Evolutionary conservation across 2,797 vertebrate species (phyloP), one percentile per base, ranked within the genome.

Genomic region (Coregonus suidteri): DNA sequence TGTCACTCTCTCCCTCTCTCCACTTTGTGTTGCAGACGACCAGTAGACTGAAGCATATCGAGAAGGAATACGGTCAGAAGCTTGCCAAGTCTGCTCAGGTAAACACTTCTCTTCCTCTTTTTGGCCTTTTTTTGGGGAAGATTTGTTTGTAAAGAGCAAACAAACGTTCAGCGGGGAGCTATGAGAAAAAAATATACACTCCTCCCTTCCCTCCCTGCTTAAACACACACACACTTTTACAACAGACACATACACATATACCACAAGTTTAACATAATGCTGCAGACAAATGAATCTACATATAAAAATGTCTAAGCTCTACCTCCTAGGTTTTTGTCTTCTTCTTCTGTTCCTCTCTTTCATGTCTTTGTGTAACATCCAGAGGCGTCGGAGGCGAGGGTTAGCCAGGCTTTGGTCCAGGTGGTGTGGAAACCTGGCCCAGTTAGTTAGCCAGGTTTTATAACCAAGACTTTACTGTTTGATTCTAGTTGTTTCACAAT

Each of bases 81-180:
- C 93, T 97, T 82, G 90, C 94, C 81, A 96, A 92, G 77, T 96
- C 95, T 87, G 93, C 95, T 3, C 95, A 99, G 97, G 94, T 95
- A 94, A 93, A 89, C 88, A 84, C 18, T 86, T 86, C 82, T 77
- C 75, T 79, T 83, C 78, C 75, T 18, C 15, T 20, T 69, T 25
- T n/a, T 74, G 75, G 79, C 82, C 83, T 66, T 79, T 79, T 85
- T 83, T 41, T 75, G 72, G 70, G 37, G 83, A 81, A 70, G 34
- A 73, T 41, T 81, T 84, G 88, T 84, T 87, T 81, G 64, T 78
- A 71, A 66, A 31, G 74, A 71, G 75, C 73, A 75, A 69, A 80
- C 75, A 79, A 74, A 88, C 76, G 65, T 76, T 84, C 62, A 74
- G 79, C 79, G 62, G 76, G 76, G 51, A 76, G 64, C 65, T 37